A percentile compares a stretch with the other conserved stretches of the same genome.
Conservation (phyloP, 2,797 vertebrate species). For the Diglossa cyanea region DNA sequence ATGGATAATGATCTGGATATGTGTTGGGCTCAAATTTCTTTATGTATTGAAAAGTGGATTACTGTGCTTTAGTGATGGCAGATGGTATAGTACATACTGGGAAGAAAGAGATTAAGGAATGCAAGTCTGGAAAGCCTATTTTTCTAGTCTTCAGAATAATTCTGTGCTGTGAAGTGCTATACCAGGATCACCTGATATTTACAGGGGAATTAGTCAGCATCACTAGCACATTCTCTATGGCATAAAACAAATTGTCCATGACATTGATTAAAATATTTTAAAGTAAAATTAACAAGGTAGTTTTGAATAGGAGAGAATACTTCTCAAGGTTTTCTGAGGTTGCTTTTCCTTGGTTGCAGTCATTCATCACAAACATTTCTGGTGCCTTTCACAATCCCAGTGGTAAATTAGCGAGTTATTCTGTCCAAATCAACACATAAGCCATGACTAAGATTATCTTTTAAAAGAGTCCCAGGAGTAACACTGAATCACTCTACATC, state of each 20-base stretch:
- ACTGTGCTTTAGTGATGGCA: constrained; percentile 44
- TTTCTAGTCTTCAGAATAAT: constrained; percentile 61
- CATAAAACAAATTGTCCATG: constrained; percentile 1
- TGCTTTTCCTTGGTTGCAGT: background rate
- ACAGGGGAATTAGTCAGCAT: constrained; percentile 43
- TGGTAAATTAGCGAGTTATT: background rate
- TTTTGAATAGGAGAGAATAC: background rate
- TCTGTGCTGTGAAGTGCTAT: constrained; percentile 51
- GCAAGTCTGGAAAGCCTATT: constrained; percentile 72
- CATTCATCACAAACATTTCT: background rate
- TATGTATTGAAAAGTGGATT: constrained; percentile 62
- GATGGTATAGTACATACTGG: constrained; percentile 51
- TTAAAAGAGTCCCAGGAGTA: background rate
- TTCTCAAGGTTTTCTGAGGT: background rate
- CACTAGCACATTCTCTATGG: background rate
- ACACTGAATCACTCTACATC: background rate
- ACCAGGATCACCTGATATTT: constrained; percentile 53
- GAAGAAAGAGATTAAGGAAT: constrained; percentile 62
- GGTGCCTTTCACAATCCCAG: background rate
- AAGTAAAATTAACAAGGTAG: background rate
- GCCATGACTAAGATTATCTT: background rate
- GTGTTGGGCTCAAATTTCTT: constrained; percentile 20
- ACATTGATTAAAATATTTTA: background rate
- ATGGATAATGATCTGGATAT: constrained; percentile 20
- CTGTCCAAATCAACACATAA: background rate